Conservation (phyloP, 2,888 invertebrate genomes). For the Charanyca ferruginea region DNA sequence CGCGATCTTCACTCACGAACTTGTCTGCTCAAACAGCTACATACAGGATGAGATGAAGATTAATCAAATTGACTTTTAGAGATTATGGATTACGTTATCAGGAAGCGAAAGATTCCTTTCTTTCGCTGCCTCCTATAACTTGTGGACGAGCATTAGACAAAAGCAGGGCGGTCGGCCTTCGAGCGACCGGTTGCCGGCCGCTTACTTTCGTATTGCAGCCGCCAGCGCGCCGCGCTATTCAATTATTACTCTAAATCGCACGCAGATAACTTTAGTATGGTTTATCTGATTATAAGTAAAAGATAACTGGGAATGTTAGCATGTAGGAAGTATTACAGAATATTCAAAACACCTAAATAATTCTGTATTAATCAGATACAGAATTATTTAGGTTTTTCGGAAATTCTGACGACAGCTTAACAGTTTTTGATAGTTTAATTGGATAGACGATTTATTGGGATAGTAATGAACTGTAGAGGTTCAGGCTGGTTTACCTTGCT, state of each 20-base stretch:
- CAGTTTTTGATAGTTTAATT: no score
- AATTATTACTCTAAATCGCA: slow-evolving; percentile 69
- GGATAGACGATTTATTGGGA: no score
- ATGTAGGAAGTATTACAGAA: slow-evolving; percentile 30
- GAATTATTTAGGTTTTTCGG: neutral
- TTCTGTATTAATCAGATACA: no score
- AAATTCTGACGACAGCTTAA: neutral
- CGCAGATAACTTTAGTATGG: slow-evolving; percentile 39
- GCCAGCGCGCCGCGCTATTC: slow-evolving; percentile 73
- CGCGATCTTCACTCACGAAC: no score
- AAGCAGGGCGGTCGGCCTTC: slow-evolving; percentile 87
- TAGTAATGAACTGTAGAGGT: no score
- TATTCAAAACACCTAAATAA: no score
- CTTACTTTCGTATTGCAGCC: slow-evolving; percentile 88
- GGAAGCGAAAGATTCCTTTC: neutral
- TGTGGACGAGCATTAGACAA: slow-evolving; percentile 80
- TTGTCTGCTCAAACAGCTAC: no score
- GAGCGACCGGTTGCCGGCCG: slow-evolving; percentile 85
- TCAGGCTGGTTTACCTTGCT: no score
- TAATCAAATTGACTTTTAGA: no score
- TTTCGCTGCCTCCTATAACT: slow-evolving; percentile 65
- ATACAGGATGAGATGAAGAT: no score
- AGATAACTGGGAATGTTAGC: slow-evolving; percentile 20
- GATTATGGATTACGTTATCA: no score
- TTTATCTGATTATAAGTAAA: slow-evolving; percentile 37